Evolutionary conservation across 2,797 vertebrate genomes (phyloP).

Genomic region (Lepus oiostolus): DNA sequence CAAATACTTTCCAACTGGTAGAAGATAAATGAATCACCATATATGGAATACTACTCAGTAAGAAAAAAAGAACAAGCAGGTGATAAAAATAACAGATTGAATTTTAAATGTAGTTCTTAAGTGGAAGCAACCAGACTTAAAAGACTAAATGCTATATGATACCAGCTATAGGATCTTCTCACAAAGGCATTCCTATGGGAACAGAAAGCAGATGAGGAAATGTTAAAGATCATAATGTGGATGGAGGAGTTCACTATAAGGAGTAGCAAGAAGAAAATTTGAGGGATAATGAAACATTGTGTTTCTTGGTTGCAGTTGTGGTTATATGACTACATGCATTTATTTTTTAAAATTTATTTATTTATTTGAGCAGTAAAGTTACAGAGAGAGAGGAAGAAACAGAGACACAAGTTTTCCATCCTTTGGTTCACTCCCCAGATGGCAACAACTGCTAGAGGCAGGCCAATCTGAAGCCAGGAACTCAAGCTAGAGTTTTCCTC

Average conservation of each 20-base stretch:
- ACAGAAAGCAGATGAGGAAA: background rate
- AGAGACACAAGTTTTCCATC: too few species aligned
- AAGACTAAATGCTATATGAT: background rate
- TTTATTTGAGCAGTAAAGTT: too few species aligned
- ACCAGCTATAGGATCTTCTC: background rate
- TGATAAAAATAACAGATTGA: background rate
- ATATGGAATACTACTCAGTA: background rate
- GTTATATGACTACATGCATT: background rate
- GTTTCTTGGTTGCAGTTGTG: background rate
- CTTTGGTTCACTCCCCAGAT: too few species aligned
- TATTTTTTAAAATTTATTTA: too few species aligned
- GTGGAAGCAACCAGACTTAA: background rate
- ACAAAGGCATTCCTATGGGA: background rate
- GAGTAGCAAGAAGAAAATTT: background rate
- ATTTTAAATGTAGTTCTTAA: background rate
- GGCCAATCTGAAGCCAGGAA: too few species aligned
- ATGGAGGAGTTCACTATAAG: background rate
- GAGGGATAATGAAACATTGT: background rate
- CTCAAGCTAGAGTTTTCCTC: too few species aligned
- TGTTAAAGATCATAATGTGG: background rate
- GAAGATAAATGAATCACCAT: background rate
- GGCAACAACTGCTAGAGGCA: too few species aligned
- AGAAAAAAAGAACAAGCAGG: background rate
- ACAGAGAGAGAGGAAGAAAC: too few species aligned
- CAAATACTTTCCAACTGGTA: background rate